Conservation (phyloP, 2,797 vertebrate species). For the Galagoides demidoff region DNA sequence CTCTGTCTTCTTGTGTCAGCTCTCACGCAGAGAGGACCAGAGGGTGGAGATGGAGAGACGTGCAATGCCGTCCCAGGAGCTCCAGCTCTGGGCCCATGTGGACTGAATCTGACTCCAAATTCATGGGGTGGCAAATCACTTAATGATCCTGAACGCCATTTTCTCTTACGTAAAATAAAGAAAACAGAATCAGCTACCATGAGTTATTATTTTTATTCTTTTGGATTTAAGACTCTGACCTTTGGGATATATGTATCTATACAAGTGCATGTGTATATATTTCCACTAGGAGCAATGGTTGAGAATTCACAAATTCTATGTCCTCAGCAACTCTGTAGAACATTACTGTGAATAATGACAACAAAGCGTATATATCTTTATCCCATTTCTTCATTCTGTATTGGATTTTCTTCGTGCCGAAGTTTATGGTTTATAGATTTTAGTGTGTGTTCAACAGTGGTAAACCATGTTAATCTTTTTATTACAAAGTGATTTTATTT, state of each 20-base stretch:
- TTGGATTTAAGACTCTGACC: slow-evolving; percentile 4
- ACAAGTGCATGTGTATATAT: neutral
- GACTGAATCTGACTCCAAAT: neutral
- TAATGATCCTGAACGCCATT: neutral
- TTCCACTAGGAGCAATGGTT: neutral
- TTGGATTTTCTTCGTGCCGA: slow-evolving; percentile 56
- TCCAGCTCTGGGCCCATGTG: neutral
- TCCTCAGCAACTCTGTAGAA: neutral
- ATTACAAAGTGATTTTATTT: slow-evolving; percentile 55
- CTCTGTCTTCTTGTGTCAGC: neutral
- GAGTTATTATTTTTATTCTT: neutral
- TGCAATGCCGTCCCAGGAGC: accelerated
- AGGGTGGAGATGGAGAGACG: too few species aligned
- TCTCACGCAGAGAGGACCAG: neutral
- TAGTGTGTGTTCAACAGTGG: neutral
- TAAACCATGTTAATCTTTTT: slow-evolving; percentile 42
- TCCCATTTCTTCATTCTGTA: neutral
- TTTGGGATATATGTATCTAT: neutral
- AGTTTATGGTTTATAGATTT: slow-evolving; percentile 38
- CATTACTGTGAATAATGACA: neutral
- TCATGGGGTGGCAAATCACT: neutral
- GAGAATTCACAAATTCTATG: neutral
- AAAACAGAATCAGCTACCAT: neutral
- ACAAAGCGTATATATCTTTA: neutral
- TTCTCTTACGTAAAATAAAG: slow-evolving; percentile 8